Base-by-base conservation (phyloP, 1,140 invertebrate genomes). In the Drosophila nigrodunni region DNA sequence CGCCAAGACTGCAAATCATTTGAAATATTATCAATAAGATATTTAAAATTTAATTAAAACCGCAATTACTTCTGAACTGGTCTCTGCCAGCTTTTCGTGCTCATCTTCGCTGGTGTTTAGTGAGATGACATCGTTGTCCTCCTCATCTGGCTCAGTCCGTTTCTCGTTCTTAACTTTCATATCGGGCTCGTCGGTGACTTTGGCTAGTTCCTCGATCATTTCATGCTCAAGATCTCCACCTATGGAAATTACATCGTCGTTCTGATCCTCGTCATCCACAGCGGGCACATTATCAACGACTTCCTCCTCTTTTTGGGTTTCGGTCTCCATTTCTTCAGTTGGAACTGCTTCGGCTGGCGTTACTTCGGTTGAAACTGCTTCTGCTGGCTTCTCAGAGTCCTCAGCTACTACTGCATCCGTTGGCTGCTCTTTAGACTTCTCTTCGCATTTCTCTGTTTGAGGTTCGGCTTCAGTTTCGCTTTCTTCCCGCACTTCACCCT, bases 201-300 rank as follows among this genome's bases (percentile, higher is more conserved):
- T 81, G 11, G 85, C 69, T 58, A 92, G 49, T 60, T 92, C 78
- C 13, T 91, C 88, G 44, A 82, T 90, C 86, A 89, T 82, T 72
- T 91, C 54, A 18, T 57, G 35, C 54, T 57, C 86, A 41, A 91
- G 39, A 69, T 92, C 92, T 7, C 82, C 91, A 15, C 90, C 90
- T 62, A 92, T 83, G 2, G 92, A 92, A 44, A 92, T 92, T 1
- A 92, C 77, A 77, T 92, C 92, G 55, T 92, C 91, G 68, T 92
- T 92, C 37, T 89, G 82, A 77, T 92, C 88, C 30, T 88, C 88
- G 59, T 92, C 89, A 5, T 91, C 83, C n/a, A 71, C 18, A 10
- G 37, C 43, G 5, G 59, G 15, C 37, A 18, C 21, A 15, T 9
- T 66, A 35, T 60, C 41, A 7, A 18, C 15, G 1, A 25, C 37